Base-by-base conservation (phyloP, 2,888 invertebrate species). In the Meteorus colon region DNA sequence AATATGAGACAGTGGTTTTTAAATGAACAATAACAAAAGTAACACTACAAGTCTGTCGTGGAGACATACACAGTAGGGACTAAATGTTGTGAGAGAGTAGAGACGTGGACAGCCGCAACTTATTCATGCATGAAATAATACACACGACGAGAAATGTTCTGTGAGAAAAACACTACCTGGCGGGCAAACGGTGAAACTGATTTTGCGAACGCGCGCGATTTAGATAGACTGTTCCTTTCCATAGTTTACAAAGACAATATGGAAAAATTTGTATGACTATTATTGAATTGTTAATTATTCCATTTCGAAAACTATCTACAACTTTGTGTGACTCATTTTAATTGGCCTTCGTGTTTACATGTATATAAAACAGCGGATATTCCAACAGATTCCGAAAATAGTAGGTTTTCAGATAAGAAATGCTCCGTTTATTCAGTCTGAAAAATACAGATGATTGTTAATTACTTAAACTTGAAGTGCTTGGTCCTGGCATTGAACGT, bases 401-500 rank as follows among this genome's bases (percentile, higher is more conserved):
- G 41, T 12, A 41, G 8, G 12, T 12, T 4, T 34, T 4, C 41
- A 8, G 12, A 3, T 41, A 1, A 2, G 12, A 12, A 2, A 41
- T 41, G 41, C 41, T 41, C 2, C 2, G 41, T 41, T 41, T 41
- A 62, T 31, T n/a, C n/a, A 62, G 62, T 4, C 27, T 19, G 8
- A 55, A 16, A n/a, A 48, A 48, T 48, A 48, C n/a, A 8, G 8
- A 55, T 19, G 19, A 55, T 19, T 41, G 8, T 41, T 24, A 6
- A 67, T 59, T 24, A 59, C 55, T 84, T 81, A 80, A 82, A 84
- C 82, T 81, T 74, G 63, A 31, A 75, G 74, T 81, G 79, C 71
- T 73, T 82, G 83, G 82, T 81, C 83, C 81, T 85, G 67, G 69
- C 37, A 80, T 74, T 79, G 84, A 82, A 84, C 83, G 85, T 81